Evolutionary conservation across 2,113 vertebrate genomes (phyloP), one percentile per base, ranked within the genome.

Genomic region (Thalassarche chlororhynchos): DNA sequence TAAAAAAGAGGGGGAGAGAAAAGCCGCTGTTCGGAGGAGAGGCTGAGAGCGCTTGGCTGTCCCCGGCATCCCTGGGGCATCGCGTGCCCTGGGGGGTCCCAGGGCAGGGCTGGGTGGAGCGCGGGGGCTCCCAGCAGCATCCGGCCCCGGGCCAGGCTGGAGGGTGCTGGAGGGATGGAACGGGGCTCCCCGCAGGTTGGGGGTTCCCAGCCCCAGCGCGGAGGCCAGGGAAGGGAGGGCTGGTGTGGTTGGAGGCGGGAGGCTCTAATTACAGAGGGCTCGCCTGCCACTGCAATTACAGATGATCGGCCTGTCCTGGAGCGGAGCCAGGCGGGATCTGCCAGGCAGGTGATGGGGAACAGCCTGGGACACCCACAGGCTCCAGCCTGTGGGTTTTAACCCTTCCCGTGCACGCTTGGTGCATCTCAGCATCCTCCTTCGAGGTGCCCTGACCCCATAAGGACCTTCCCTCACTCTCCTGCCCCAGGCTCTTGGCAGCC

Each of bases 11-110:
- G 7, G 12, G 6, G 64, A 58, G 34, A 66, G 46, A 28, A 58
- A 66, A 72, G 21, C 46, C 0, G 9, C 51, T 25, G n/a, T 57
- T 51, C 1, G 14, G 91, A 65, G 51, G 71, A 71, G 72, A 42
- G 58, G 19, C 65, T 57, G 65, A 44, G 65, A 5, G 34, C 1
- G 0, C 25, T n/a, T 42, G 38, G 58, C 52, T 52, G 46, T 36
- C 32, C 32, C 21, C 17, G 1, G 24, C 64, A 8, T 54, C 38
- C 47, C 38, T 34, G 32, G 38, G 64, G 19, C 44, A 34, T 8
- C 0, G 4, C 0, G 1, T 57, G 38, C 23, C 42, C 11, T 5
- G 0, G 25, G 44, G 57, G 49, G 14, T 71, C 65, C 18, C 51
- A 16, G 58, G 34, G 19, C 49, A 83, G 57, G 55, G 49, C 62